A percentile compares a stretch with the other conserved stretches of the same genome.
Evolutionary conservation across 2,888 invertebrate species (phyloP).

Genomic region (Eledone cirrhosa): DNA sequence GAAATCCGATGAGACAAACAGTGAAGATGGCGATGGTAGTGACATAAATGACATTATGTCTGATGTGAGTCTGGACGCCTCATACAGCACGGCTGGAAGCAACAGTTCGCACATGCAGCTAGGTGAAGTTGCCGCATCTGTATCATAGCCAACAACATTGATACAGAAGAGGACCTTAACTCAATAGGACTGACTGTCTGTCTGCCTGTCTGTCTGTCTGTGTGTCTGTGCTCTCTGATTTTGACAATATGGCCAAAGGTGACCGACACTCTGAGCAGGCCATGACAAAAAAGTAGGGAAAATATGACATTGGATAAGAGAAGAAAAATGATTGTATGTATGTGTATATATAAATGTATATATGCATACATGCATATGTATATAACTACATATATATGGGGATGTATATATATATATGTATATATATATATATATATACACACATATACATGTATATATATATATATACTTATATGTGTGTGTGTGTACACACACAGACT

Average conservation of each 20-base stretch:
- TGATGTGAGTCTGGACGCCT: conserved; percentile 42
- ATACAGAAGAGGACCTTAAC: neutral
- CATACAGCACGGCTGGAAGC: conserved; percentile 18
- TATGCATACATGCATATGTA: neutral
- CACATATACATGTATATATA: neutral
- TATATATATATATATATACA: neutral
- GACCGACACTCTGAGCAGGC: conserved; percentile 7
- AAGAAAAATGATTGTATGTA: neutral
- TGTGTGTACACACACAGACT: neutral
- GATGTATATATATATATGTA: neutral
- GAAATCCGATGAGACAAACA: conserved; percentile 36
- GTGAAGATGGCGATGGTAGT: conserved; percentile 49
- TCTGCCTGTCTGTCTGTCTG: neutral
- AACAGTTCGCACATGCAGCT: conserved; percentile 15
- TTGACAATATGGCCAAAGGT: neutral
- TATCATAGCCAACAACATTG: conserved; percentile 8
- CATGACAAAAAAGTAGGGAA: neutral
- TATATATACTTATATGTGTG: neutral
- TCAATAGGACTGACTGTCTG: neutral
- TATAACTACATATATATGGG: neutral
- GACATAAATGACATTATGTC: conserved; percentile 43
- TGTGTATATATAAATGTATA: neutral
- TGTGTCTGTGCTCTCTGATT: neutral
- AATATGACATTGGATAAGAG: neutral
- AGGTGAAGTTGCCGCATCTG: conserved; percentile 15